phyloP scores from a whole-genome alignment of 2,797 vertebrate species.

The Lacerta viridis region DNA sequence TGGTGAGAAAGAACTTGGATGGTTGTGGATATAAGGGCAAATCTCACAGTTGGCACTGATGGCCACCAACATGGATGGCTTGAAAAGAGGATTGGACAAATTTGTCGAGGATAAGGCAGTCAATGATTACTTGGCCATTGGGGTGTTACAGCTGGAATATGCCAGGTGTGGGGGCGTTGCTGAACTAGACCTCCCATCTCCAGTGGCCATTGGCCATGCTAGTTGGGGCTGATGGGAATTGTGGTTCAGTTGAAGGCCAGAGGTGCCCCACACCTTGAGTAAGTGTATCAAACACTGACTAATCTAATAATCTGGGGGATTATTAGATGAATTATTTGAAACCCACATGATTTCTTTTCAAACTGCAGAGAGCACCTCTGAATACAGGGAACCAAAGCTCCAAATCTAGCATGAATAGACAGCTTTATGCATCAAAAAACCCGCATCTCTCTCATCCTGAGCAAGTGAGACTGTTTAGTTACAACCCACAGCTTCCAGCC shows the following conservation, averaged over 20 bases:
- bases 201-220: too few species aligned
- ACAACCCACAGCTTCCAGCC: not conserved
- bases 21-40: not conserved
- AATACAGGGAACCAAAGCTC: not conserved
- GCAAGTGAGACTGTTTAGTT: not conserved
- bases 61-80: too few species aligned
- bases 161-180: too few species aligned
- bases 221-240: not conserved
- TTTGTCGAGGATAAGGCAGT: too few species aligned
- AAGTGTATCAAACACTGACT: not conserved
- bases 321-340: not conserved
- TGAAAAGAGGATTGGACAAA: too few species aligned
- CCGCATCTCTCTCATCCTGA: conserved; percentile 3
- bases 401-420: not conserved
- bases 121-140: too few species aligned
- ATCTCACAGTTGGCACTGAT: not conserved
- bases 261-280: too few species aligned
- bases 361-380: not conserved
- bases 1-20: not conserved
- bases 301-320: not conserved
- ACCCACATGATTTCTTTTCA: not conserved
- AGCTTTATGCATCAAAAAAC: conserved; percentile 25
- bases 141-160: too few species aligned
- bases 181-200: too few species aligned
- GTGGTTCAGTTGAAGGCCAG: too few species aligned